Conservation (phyloP, 2,113 vertebrate species). For the Gymnorhina tibicen region DNA sequence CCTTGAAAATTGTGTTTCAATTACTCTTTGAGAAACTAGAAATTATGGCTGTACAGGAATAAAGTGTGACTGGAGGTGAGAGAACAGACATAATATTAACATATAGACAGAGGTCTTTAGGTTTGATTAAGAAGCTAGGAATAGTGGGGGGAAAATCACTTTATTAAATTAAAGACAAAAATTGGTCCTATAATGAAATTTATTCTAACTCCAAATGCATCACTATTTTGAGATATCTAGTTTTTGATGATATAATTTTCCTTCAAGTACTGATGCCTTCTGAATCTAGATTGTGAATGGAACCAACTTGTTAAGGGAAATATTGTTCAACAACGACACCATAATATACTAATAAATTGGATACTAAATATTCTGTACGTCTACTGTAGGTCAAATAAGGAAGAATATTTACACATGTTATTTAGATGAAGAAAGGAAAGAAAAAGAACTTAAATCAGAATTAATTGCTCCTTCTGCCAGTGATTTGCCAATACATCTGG, state of each 20-base stretch:
- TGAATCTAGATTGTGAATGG: neutral
- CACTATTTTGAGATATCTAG: neutral
- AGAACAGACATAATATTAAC: neutral
- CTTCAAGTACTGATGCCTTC: neutral
- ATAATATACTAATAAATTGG: neutral
- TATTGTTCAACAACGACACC: neutral
- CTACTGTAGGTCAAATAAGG: neutral
- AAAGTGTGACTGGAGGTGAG: neutral
- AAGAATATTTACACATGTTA: neutral
- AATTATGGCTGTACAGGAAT: neutral
- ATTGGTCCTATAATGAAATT: neutral
- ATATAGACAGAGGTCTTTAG: neutral
- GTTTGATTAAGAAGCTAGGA: neutral
- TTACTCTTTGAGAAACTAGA: neutral
- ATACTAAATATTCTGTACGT: neutral
- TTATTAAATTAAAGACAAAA: neutral
- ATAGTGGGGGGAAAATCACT: fast-evolving
- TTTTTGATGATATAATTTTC: neutral
- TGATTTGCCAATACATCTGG: neutral
- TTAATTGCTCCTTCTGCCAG: neutral
- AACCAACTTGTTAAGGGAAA: neutral
- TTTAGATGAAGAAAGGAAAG: neutral
- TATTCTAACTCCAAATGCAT: neutral
- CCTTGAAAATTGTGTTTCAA: neutral
- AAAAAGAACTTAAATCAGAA: neutral